Base-by-base conservation (phyloP, 1,140 invertebrate genomes). In the Papilio xuthus region DNA sequence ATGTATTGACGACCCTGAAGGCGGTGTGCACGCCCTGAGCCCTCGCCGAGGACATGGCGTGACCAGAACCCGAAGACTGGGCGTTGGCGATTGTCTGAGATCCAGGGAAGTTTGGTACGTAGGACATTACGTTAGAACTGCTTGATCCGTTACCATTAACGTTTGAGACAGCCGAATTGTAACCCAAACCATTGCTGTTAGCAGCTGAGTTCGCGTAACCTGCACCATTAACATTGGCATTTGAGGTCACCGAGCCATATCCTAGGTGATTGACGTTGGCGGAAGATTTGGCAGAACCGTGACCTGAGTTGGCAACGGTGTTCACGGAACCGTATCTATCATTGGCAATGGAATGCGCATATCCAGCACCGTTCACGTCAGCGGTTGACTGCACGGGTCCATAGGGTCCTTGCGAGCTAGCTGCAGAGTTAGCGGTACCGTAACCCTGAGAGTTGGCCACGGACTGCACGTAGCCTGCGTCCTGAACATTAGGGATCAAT, bases 1-100 rank as follows among this genome's bases (percentile, higher is more conserved):
- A 84, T 4, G 91, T 89, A 79, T 92, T 87, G 60, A 88, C 78
- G 0, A 88, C 83, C 60, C 84, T 91, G 82, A 86, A 90, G 32
- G 83, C 88, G 18, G 88, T 80, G 76, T 85, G 82, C 67, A 89
- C 20, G 10, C 86, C 89, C 37, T 91, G 88, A 15, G 85, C 80
- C 50, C 80, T 88, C 12, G 84, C 87, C 4, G 86, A 88, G 18
- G 90, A 91, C 2, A 81, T 78, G 26, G 91, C 89, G 12, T 82
- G 82, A 7, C 91, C 89, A 42, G 78, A 80, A n/a, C 90, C 90
- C 47, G 85, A 81, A 12, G 86, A 86, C 20, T 89, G 85, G 37
- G 90, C 86, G 72, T 91, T 86, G 10, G 89, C 86, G 15, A 79
- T 79, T n/a, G 82, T 85, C 32, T 82, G 86, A 18, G 84, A 82